Evolutionary conservation across 2,888 invertebrate species (phyloP).

Genomic region (Zhuqinia jingwanae): DNA sequence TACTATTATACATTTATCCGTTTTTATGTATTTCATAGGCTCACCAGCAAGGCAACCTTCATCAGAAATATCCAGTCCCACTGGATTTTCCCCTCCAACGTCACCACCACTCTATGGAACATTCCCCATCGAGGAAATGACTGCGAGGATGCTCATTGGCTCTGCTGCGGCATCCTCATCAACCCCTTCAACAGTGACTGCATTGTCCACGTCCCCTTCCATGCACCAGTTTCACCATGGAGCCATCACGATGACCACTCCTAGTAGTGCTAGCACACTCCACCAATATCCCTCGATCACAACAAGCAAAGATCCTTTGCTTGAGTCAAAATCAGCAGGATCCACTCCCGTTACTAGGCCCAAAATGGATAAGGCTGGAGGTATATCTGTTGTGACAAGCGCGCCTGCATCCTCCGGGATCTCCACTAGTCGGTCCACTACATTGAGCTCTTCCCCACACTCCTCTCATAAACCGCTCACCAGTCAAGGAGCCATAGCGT

Average conservation of each 20-base stretch:
- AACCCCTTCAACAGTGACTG: constrained; percentile 84
- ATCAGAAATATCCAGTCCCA: constrained; percentile 74
- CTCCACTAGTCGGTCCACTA: not conserved
- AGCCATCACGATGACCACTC: constrained; percentile 56
- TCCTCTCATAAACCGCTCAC: not conserved
- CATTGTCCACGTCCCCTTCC: constrained; percentile 83
- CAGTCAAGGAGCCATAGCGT: constrained; percentile 36
- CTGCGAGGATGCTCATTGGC: constrained; percentile 77
- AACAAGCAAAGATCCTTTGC: constrained; percentile 22
- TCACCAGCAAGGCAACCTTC: constrained; percentile 74
- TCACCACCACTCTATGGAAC: constrained; percentile 73
- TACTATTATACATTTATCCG: constrained; percentile 3
- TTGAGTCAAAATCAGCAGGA: constrained; percentile 49
- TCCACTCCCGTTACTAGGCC: constrained; percentile 58
- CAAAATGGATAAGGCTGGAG: constrained; percentile 47
- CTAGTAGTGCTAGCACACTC: constrained; percentile 4
- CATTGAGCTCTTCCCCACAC: not conserved
- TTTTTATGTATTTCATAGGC: constrained; percentile 54
- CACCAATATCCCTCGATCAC: constrained; percentile 44
- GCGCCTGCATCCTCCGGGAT: not conserved
- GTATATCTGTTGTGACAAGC: not conserved
- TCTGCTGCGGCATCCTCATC: constrained; percentile 83
- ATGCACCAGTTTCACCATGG: constrained; percentile 74
- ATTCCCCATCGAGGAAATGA: constrained; percentile 79
- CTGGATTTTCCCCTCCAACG: constrained; percentile 75